phyloP scores from a whole-genome alignment of 2,797 vertebrate species.

The Galaxias olidus region DNA sequence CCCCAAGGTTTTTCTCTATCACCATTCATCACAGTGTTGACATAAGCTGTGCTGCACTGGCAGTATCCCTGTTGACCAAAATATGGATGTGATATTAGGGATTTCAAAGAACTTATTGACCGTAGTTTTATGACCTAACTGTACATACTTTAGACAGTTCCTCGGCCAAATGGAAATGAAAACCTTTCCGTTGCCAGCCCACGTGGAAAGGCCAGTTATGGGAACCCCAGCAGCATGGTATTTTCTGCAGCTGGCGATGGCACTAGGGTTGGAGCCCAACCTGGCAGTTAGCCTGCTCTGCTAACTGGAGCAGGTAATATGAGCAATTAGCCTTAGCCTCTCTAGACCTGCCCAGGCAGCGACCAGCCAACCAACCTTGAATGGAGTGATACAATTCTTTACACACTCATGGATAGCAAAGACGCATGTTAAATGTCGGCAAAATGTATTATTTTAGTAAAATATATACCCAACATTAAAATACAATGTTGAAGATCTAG shows the following conservation, averaged over 20 bases:
- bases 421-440: no score
- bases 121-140: not conserved
- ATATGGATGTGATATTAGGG: not conserved
- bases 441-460: no score
- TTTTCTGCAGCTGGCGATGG: constrained; percentile 45
- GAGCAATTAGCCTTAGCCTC: constrained; percentile 18
- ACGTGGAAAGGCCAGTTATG: constrained; percentile 11
- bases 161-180: not conserved
- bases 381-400: constrained; percentile 50
- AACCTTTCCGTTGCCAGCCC: not conserved
- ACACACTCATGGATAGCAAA: constrained; percentile 2
- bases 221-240: constrained; percentile 32
- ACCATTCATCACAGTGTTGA: constrained; percentile 49
- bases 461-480: no score
- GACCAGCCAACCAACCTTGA: constrained; percentile 30
- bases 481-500: no score
- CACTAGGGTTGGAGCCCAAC: constrained; percentile 31
- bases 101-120: not conserved
- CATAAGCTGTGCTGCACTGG: constrained; percentile 5
- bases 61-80: not conserved
- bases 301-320: constrained; percentile 55
- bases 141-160: not conserved
- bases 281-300: constrained; percentile 14
- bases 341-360: constrained; percentile 40
- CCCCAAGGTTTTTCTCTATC: constrained; percentile 59